Evolutionary conservation across 2,797 vertebrate genomes (phyloP), one percentile per base, ranked within the genome.

Genomic region (Falco biarmicus): DNA sequence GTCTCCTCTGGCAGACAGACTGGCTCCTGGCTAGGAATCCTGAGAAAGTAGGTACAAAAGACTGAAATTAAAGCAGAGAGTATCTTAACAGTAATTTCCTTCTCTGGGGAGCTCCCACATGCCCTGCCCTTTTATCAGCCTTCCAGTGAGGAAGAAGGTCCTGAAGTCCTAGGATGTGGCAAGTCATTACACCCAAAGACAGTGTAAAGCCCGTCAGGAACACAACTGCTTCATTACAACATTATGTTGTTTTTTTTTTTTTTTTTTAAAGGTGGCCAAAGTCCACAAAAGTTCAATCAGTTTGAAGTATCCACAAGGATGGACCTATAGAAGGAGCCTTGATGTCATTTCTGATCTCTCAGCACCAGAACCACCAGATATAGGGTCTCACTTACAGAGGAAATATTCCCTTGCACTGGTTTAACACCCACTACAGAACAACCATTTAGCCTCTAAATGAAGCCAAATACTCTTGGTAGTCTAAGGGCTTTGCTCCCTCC

Each of bases 1-100:
- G 51, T 51, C 92, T 78, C 81, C 73, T 84, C 73, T 32, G 54
- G 47, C 90, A 95, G 95, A 86, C 93, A 91, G 73, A 7, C 76
- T 95, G 95, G 76, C 93, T 96, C 96, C 95, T 91, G 79, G 73
- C 85, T 91, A 68, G 28, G 65, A 68, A 71, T 50, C 45, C 65
- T 86, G 45, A 90, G 87, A 57, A 94, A 90, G 68, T 21, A 70
- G 64, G 53, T 56, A 89, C 34, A 81, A 87, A 47, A 70, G 4
- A 57, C 41, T 56, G 45, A 63, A 69, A 94, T 90, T 64, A 91
- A 91, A 79, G 66, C 63, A 39, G 60, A 80, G 56, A 45, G 68
- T n/a, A 74, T 37, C 51, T 22, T 43, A 31, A 79, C n/a, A 84
- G 65, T 43, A 0, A 86, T 93, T 65, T 86, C 69, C 60, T 71